These are phyloP conservation scores for Ypsolopha scabrella DNA, from an alignment of 2,888 invertebrate species.

Conservation along the genomic window DNA sequence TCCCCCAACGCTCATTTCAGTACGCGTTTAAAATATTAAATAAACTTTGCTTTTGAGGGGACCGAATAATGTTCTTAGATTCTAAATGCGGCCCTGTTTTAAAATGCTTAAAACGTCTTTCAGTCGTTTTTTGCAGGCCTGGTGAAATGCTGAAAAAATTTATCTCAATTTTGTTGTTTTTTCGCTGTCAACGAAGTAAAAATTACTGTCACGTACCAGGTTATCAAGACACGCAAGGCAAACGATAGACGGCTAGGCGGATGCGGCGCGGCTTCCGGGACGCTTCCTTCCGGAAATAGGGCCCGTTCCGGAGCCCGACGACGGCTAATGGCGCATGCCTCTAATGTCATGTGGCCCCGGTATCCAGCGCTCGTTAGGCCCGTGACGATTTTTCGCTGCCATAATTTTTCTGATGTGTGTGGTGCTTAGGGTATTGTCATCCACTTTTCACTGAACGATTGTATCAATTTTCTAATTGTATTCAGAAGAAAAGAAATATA, in stretches of 20 bases:
- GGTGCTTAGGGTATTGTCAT: too few species aligned
- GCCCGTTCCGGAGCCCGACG: slow-evolving; percentile 48
- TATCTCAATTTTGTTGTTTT: too few species aligned
- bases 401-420: too few species aligned
- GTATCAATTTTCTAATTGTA: too few species aligned
- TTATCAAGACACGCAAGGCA: neutral
- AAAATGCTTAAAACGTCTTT: neutral
- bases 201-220: slow-evolving; percentile 1
- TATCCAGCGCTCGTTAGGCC: slow-evolving; percentile 38
- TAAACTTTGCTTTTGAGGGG: slow-evolving; percentile 11
- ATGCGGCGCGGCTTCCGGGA: slow-evolving; percentile 53
- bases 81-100: neutral
- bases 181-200: neutral
- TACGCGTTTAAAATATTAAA: slow-evolving; percentile 20
- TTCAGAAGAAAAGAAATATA: too few species aligned
- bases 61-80: too few species aligned
- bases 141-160: too few species aligned
- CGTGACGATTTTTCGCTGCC: neutral
- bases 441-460: too few species aligned
- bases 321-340: slow-evolving; percentile 41
- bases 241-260: slow-evolving; percentile 20
- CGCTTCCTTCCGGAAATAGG: slow-evolving; percentile 66
- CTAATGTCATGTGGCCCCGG: slow-evolving; percentile 58
- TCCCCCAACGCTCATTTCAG: slow-evolving; percentile 20
- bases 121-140: too few species aligned